phyloP scores from a whole-genome alignment of 2,797 vertebrate species.

The Galagoides demidoff region DNA sequence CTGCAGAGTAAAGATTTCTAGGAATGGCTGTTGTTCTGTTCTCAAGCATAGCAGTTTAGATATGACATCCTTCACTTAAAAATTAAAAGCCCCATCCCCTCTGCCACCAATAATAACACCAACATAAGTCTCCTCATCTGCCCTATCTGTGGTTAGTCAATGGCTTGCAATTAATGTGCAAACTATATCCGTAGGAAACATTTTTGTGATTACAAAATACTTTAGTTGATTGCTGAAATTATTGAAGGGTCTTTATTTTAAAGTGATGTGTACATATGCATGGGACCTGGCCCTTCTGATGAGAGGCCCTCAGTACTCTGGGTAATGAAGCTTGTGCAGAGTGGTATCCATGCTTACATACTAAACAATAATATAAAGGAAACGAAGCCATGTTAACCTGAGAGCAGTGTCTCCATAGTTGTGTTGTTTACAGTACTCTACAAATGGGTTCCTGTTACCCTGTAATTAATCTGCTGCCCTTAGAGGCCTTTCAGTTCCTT shows the following conservation, averaged over 20 bases:
- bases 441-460: slow-evolving; percentile 85
- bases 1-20: slow-evolving; percentile 38
- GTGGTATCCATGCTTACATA: slow-evolving; percentile 72
- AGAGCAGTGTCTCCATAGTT: slow-evolving; percentile 86
- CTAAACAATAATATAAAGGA: slow-evolving; percentile 86
- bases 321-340: slow-evolving; percentile 78
- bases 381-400: slow-evolving; percentile 87
- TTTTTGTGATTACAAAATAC: slow-evolving; percentile 61
- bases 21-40: slow-evolving; percentile 38
- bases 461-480: slow-evolving; percentile 83
- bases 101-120: background rate
- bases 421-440: slow-evolving; percentile 88
- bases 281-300: slow-evolving; percentile 58
- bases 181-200: slow-evolving; percentile 63
- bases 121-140: slow-evolving; percentile 42
- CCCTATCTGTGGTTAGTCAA: slow-evolving; percentile 52
- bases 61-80: slow-evolving; percentile 40
- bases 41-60: slow-evolving; percentile 43
- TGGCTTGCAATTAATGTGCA: slow-evolving; percentile 60
- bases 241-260: slow-evolving; percentile 68
- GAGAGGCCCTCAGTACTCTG: slow-evolving; percentile 77
- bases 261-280: slow-evolving; percentile 65
- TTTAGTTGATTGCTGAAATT: slow-evolving; percentile 69
- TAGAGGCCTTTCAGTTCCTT: slow-evolving; percentile 83
- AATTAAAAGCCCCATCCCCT: slow-evolving; percentile 21